Base-by-base conservation (phyloP, 2,888 invertebrate genomes). In the Caenorhabditis zanzibari region DNA sequence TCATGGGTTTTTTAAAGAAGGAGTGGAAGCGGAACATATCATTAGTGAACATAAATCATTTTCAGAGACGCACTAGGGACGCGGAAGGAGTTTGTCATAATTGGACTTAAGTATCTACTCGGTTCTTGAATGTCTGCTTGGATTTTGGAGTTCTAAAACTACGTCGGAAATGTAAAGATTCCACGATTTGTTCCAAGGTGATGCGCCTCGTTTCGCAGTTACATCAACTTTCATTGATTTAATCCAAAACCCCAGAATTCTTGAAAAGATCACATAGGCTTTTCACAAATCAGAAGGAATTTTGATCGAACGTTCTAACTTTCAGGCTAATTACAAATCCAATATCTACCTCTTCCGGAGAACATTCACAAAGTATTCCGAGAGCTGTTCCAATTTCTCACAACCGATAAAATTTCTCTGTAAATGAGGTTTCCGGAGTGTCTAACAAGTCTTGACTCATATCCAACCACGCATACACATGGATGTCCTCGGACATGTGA, bases 1-100 rank as follows among this genome's bases (percentile, higher is more conserved):
- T 66, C 66, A 49, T 32, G 66, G n/a, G 63, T 26, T 44, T 44
- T 59, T 59, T 35, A 14, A 54, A 22, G 54, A 54, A 10, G 54
- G 1, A 14, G 12, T 4, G 1, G 19, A 47, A 47, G 2, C 4
- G 14, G 44, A 16, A 14, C 12, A 44, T 44, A 14, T 19, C 0
- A 19, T 12, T 2, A 12, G 38, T 38, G 12, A 2, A 38, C 38
- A 6, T 10, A 12, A 38, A 12, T 10, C 12, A 38, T 6, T 38
- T 38, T 38, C 38, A 38, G 38, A 38, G 6, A 12, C 38, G 38
- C 2, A 10, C 38, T 38, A 12, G 38, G 12, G 38, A 38, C 38
- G 12, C n/a, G n/a, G n/a, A 38, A 38, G 32, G 32, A n/a, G n/a
- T n/a, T n/a, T n/a, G n/a, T n/a, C n/a, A n/a, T n/a, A n/a, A n/a